These are phyloP conservation scores for Schizothorax lantsangensis DNA, from an alignment of 2,797 vertebrate genomes.

Conservation along the genomic window DNA sequence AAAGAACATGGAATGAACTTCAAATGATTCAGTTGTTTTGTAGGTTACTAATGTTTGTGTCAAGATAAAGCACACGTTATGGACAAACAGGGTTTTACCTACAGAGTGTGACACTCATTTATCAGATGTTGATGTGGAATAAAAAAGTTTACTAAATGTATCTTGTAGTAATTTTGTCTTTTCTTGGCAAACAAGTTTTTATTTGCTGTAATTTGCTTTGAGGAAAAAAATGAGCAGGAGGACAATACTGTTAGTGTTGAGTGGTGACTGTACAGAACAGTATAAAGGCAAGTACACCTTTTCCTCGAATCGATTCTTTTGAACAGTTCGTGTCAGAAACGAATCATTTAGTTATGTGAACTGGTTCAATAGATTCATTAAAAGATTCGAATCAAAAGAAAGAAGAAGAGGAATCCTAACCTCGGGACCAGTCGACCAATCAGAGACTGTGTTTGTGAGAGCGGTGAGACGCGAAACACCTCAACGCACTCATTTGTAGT, in stretches of 20 bases:
- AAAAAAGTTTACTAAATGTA: slow-evolving; percentile 16
- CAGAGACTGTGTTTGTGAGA: background rate
- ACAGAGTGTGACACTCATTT: background rate
- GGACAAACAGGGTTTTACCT: slow-evolving; percentile 6
- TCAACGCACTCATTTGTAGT: background rate
- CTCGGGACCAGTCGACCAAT: background rate
- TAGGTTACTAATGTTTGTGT: background rate
- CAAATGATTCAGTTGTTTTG: slow-evolving; percentile 1
- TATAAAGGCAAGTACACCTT: background rate
- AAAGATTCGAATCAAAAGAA: background rate
- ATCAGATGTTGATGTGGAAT: slow-evolving; percentile 28
- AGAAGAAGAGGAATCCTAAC: background rate
- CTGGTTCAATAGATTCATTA: background rate
- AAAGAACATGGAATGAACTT: background rate
- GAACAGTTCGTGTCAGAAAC: background rate
- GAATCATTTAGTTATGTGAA: background rate
- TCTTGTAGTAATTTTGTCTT: background rate
- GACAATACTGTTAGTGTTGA: background rate
- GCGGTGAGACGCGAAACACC: background rate
- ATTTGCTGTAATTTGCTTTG: background rate
- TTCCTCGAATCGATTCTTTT: background rate
- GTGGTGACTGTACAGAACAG: background rate
- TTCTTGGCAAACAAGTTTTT: background rate
- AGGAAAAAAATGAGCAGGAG: background rate
- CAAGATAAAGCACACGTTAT: background rate